Evolutionary conservation across 2,113 vertebrate species (phyloP), one percentile per base, ranked within the genome.

Genomic region (Onychostruthus taczanowskii): DNA sequence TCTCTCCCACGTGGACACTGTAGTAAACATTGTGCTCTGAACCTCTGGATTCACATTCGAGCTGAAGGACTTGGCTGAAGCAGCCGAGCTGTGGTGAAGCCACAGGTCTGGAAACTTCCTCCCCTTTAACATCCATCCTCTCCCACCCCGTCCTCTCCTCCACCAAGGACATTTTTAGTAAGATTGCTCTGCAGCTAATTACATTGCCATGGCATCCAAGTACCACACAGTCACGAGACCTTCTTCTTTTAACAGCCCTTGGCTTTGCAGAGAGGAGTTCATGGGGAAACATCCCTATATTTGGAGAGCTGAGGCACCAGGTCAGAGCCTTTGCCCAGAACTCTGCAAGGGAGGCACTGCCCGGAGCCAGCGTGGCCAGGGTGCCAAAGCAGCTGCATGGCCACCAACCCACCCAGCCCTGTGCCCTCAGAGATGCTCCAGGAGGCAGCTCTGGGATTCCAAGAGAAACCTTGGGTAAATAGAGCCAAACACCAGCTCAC

Each of bases 81-180:
- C 75, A 56, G 50, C 8, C 46, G 31, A 43, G 67, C 2, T 55
- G 85, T 13, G 68, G 68, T 23, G 68, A 85, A 83, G 62, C 37
- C 85, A 63, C 52, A 70, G 76, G 63, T 49, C 79, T 84, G 73
- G 68, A 94, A 95, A 90, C 44, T 44, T 92, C 67, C 77, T 79
- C 52, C 61, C 64, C 72, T 94, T 72, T 31, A 61, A 56, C 90
- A 90, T 44, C 87, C 83, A n/a, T 41, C 68, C 83, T 81, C 88
- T 70, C 66, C 72, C 92, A 81, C 59, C 83, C 83, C 35, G 0
- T 68, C 39, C 79, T 92, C 93, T 94, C 90, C 90, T 90, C 91
- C 94, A 94, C 66, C 77, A 89, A 87, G 91, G 94, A 92, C 95
- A 90, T 96, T 96, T 95, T 96, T 96, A 96, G 95, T 15, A 96